Conservation (phyloP, 2,797 vertebrate species). For the Lithobates pipiens region DNA sequence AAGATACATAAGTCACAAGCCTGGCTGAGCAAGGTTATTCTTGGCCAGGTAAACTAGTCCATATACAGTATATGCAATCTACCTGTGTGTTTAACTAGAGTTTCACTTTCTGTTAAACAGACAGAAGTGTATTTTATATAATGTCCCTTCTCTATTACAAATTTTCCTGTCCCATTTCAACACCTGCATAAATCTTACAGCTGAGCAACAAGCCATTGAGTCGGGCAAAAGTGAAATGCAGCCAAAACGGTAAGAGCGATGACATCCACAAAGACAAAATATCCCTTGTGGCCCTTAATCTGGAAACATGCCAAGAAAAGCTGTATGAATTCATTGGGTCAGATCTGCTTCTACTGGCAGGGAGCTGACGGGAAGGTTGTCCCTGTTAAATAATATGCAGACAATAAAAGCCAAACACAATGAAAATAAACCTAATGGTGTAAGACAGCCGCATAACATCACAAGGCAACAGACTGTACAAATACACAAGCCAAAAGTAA, state of each 20-base stretch:
- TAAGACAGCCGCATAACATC: constrained; percentile 21
- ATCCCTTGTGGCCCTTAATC: constrained; percentile 43
- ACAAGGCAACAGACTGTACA: neutral
- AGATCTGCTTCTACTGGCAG: constrained; percentile 47
- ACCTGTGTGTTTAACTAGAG: neutral
- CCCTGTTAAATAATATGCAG: constrained; percentile 54
- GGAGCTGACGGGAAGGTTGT: constrained; percentile 10
- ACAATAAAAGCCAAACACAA: constrained; percentile 43
- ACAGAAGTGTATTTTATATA: neutral
- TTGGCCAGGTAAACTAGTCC: neutral
- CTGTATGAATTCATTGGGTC: constrained; percentile 50
- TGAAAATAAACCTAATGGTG: constrained; percentile 37
- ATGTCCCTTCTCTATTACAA: neutral
- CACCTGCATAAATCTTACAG: constrained; percentile 45
- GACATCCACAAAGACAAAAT: constrained; percentile 54
- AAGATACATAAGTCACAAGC: no score
- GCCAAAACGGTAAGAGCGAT: constrained; percentile 39
- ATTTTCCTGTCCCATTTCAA: constrained; percentile 7
- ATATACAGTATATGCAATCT: neutral
- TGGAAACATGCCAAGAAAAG: constrained; percentile 48
- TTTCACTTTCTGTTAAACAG: neutral
- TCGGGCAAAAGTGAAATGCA: constrained; percentile 48
- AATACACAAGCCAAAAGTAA: constrained; percentile 30
- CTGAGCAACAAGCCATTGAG: constrained; percentile 28
- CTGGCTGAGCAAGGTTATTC: neutral